These are phyloP conservation scores for Leptosomus discolor DNA, from an alignment of 2,113 vertebrate species.

Conservation along the genomic window DNA sequence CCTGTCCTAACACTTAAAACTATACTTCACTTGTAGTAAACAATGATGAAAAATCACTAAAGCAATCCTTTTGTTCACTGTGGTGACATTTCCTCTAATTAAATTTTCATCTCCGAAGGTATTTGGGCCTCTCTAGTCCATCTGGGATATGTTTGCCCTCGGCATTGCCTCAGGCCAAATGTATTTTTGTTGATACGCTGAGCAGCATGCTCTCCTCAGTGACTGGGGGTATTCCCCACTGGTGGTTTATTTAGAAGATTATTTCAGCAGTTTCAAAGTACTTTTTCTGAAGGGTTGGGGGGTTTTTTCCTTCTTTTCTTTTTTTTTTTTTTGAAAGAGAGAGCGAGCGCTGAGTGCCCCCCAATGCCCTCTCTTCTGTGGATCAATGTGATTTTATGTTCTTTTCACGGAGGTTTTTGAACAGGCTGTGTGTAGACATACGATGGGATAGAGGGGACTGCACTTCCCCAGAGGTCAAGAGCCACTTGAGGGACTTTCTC, in stretches of 20 bases:
- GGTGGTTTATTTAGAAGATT: slow-evolving; percentile 62
- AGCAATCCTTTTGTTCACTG: slow-evolving; percentile 64
- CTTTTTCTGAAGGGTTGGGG: slow-evolving; percentile 32
- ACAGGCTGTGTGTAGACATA: not conserved
- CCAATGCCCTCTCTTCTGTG: not conserved
- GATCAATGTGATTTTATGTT: not conserved
- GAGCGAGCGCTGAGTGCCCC: not conserved
- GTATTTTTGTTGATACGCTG: slow-evolving; percentile 69
- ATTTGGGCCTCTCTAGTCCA: slow-evolving; percentile 58
- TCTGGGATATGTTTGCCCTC: slow-evolving; percentile 70
- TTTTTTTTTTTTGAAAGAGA: not conserved
- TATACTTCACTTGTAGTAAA: not conserved
- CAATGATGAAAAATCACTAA: slow-evolving; percentile 38
- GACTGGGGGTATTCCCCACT: slow-evolving; percentile 50
- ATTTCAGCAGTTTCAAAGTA: slow-evolving; percentile 52
- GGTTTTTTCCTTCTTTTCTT: not conserved
- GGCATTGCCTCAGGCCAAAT: slow-evolving; percentile 71
- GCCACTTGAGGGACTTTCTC: not conserved
- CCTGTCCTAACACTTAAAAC: slow-evolving; percentile 52
- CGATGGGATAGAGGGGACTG: not conserved
- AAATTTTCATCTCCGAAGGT: slow-evolving; percentile 71
- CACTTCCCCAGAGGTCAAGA: not conserved
- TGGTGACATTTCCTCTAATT: slow-evolving; percentile 71
- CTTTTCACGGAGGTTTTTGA: not conserved
- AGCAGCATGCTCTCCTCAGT: slow-evolving; percentile 17